Conservation (phyloP, 2,797 vertebrate genomes). For the Remorina albescens region DNA sequence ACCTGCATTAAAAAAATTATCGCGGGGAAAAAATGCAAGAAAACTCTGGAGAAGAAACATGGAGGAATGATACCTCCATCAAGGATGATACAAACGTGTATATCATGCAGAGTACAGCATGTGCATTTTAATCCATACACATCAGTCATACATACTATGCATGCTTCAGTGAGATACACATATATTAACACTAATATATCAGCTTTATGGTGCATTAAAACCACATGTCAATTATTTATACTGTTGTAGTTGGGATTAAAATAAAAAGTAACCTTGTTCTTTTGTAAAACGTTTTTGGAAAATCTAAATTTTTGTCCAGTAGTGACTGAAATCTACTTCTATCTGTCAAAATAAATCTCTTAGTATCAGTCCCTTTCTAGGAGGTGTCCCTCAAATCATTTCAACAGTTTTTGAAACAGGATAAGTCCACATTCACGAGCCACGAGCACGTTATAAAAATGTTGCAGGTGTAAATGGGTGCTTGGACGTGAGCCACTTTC, state of each 20-base stretch:
- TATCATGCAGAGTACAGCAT: not conserved
- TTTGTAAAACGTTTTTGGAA: too few relatives aligned
- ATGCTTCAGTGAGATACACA: too few relatives aligned
- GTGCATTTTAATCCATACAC: too few relatives aligned
- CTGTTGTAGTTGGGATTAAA: too few relatives aligned
- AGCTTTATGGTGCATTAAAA: too few relatives aligned
- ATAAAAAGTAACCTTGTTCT: too few relatives aligned
- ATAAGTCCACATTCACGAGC: conserved; percentile 14
- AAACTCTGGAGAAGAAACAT: not conserved
- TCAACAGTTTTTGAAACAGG: conserved; percentile 16
- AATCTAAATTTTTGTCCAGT: not conserved
- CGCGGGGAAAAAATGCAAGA: not conserved
- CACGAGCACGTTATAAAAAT: conserved; percentile 40
- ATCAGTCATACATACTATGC: too few relatives aligned
- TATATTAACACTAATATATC: too few relatives aligned
- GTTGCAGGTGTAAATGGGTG: conserved; percentile 37
- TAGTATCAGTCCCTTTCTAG: not conserved
- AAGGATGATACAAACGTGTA: not conserved
- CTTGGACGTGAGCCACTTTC: conserved; percentile 59
- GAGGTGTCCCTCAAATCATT: conserved; percentile 4
- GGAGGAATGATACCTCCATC: not conserved
- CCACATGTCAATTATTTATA: too few relatives aligned
- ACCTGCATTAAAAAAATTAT: not conserved
- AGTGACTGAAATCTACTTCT: not conserved
- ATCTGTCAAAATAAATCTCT: not conserved